Percentiles rank a stretch among this genome's conserved stretches.
Conservation (phyloP, 2,113 vertebrate genomes). For the Callopanchax toddi region DNA sequence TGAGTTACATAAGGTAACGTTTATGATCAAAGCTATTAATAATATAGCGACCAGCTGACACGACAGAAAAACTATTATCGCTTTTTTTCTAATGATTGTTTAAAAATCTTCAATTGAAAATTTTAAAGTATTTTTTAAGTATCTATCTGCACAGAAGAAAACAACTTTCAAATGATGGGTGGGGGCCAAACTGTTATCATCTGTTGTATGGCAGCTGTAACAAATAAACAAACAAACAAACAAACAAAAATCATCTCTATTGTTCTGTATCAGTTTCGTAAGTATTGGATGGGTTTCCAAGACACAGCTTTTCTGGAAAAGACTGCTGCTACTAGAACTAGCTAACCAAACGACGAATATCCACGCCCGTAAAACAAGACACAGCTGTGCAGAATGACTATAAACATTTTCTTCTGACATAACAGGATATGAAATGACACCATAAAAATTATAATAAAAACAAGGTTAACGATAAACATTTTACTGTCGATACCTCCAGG, state of each 20-base stretch:
- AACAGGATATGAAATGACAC: neutral
- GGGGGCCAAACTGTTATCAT: neutral
- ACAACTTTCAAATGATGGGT: neutral
- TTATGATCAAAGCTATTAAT: no score
- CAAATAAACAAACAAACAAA: neutral
- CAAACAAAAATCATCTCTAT: neutral
- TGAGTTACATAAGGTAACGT: neutral
- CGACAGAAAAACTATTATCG: neutral
- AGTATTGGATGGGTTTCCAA: slow-evolving; percentile 16
- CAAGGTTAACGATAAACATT: slow-evolving; percentile 44
- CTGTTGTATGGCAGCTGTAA: neutral
- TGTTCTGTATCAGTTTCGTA: neutral
- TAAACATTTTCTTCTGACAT: neutral
- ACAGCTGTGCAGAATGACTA: neutral
- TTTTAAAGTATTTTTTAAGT: no score
- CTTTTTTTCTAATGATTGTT: no score
- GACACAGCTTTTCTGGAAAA: neutral
- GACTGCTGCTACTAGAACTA: neutral
- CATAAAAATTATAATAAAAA: neutral
- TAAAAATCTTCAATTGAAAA: no score
- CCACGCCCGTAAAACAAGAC: neutral
- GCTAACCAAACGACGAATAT: neutral
- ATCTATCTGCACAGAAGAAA: neutral
- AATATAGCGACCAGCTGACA: neutral
- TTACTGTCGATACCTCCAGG: neutral